Percentiles rank a stretch among this genome's conserved stretches.
phyloP scores from a whole-genome alignment of 2,113 vertebrate genomes.

The Myotis yumanensis region DNA sequence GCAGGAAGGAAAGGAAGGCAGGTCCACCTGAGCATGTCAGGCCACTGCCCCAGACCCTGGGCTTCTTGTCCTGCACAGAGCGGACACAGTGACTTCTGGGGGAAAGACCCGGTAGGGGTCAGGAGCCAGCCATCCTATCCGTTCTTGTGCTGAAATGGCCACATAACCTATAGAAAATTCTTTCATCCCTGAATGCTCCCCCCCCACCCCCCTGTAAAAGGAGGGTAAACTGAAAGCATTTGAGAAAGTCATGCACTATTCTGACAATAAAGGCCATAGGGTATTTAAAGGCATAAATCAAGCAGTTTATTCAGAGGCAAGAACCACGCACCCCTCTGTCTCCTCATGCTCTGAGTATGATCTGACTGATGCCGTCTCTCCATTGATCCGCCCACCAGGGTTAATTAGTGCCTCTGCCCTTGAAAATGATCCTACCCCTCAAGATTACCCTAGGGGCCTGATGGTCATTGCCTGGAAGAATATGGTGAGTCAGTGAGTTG shows the following conservation, averaged over 20 bases:
- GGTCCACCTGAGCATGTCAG: background rate
- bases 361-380: background rate
- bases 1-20: background rate
- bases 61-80: background rate
- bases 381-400: background rate
- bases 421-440: background rate
- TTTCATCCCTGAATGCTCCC: background rate
- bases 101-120: fast-evolving
- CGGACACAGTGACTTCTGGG: no score
- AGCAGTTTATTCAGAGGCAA: background rate
- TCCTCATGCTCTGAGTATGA: background rate
- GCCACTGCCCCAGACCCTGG: background rate
- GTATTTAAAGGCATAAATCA: background rate
- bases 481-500: background rate
- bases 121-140: background rate
- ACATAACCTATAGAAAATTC: background rate
- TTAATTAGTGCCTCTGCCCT: slow-evolving; percentile 21
- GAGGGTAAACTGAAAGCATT: background rate
- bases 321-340: background rate
- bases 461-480: slow-evolving; percentile 11
- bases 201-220: background rate
- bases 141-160: background rate
- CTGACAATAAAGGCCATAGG: background rate
- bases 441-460: background rate
- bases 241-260: background rate